phyloP scores from a whole-genome alignment of 2,888 invertebrate species.

The Oscheius sp. region DNA sequence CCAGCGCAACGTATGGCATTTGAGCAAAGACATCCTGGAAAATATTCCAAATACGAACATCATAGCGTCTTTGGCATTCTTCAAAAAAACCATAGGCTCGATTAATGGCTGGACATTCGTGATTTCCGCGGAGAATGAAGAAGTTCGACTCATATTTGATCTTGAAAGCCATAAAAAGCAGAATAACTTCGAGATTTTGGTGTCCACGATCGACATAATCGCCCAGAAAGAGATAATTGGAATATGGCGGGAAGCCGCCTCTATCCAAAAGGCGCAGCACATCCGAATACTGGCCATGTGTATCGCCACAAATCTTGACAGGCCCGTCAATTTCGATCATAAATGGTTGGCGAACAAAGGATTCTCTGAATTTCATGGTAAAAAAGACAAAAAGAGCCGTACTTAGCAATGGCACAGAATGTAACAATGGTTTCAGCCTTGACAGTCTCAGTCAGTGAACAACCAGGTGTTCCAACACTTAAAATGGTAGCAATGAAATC shows the following conservation, averaged over 20 bases:
- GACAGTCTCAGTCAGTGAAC: conserved; percentile 33
- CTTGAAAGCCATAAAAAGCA: conserved; percentile 63
- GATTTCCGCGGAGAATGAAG: conserved; percentile 26
- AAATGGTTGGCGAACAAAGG: conserved; percentile 5
- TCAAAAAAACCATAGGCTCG: conserved; percentile 29
- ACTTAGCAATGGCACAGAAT: too few species aligned
- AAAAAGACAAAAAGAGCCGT: too few species aligned
- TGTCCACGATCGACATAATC: conserved; percentile 66
- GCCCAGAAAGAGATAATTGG: conserved; percentile 66
- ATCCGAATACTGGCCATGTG: conserved; percentile 39
- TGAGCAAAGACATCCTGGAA: conserved; percentile 32
- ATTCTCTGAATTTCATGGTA: background rate
- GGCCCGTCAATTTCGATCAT: conserved; percentile 24
- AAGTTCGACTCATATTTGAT: conserved; percentile 18
- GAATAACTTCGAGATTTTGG: conserved; percentile 60
- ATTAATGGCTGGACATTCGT: conserved; percentile 30
- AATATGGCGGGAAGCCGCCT: conserved; percentile 60
- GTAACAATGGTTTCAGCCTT: too few species aligned
- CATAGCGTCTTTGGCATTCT: conserved; percentile 29
- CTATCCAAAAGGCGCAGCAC: conserved; percentile 61
- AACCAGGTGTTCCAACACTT: conserved; percentile 52
- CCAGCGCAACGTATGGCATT: conserved; percentile 48
- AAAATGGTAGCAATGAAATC: conserved; percentile 48
- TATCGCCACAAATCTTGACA: conserved; percentile 28
- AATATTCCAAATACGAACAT: background rate